phyloP scores from a whole-genome alignment of 2,888 invertebrate genomes.

The Amphipoea lucens region DNA sequence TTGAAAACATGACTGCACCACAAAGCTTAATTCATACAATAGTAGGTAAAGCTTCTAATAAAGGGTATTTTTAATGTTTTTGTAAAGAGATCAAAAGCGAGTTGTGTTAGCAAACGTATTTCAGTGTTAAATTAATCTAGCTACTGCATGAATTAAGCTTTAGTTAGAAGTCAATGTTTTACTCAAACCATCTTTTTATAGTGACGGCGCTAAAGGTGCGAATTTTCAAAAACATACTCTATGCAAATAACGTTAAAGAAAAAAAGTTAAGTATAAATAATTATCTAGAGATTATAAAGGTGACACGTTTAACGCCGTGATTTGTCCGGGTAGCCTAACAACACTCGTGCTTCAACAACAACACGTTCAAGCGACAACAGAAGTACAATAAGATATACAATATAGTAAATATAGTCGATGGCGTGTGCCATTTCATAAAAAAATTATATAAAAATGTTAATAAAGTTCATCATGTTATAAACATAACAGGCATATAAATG shows the following conservation, averaged over 20 bases:
- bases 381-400: slow-evolving; percentile 85
- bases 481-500: slow-evolving; percentile 91
- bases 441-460: slow-evolving; percentile 85
- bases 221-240: slow-evolving; percentile 62
- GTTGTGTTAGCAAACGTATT: slow-evolving; percentile 57
- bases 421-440: slow-evolving; percentile 88
- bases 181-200: slow-evolving; percentile 58
- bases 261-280: slow-evolving; percentile 46
- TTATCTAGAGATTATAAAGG: slow-evolving; percentile 50
- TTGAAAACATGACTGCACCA: slow-evolving; percentile 47
- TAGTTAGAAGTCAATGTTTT: slow-evolving; percentile 65
- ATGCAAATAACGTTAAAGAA: slow-evolving; percentile 64
- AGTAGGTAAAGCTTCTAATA: slow-evolving; percentile 27
- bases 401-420: slow-evolving; percentile 90
- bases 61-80: slow-evolving; percentile 35
- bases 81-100: slow-evolving; percentile 50
- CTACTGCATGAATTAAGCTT: slow-evolving; percentile 70
- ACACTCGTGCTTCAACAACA: slow-evolving; percentile 88
- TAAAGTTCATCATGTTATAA: slow-evolving; percentile 90
- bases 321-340: slow-evolving; percentile 83
- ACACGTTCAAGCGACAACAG: slow-evolving; percentile 89
- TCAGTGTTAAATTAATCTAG: slow-evolving; percentile 45
- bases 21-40: slow-evolving; percentile 65
- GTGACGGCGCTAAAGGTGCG: slow-evolving; percentile 79
- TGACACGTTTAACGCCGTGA: slow-evolving; percentile 81